These are phyloP conservation scores for Zaprionus kolodkinae DNA, from an alignment of 1,140 invertebrate genomes.

Conservation along the genomic window DNA sequence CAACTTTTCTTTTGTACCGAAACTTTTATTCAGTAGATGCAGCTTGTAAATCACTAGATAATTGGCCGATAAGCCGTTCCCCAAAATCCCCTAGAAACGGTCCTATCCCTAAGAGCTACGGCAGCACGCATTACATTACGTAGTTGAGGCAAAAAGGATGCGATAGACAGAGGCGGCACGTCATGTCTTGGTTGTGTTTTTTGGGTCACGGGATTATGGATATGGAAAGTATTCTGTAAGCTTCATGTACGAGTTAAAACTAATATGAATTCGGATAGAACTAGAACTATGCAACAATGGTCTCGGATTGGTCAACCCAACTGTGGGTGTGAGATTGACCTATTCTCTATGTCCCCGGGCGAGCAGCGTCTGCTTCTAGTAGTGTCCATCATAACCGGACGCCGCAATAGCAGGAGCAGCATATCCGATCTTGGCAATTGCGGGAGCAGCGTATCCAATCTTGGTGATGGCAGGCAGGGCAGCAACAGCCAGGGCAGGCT, in stretches of 20 bases:
- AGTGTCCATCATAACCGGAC: slow-evolving; percentile 56
- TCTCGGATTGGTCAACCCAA: slow-evolving; percentile 27
- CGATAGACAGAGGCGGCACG: slow-evolving; percentile 59
- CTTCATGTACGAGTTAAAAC: background rate
- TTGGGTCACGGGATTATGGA: background rate
- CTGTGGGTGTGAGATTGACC: slow-evolving; percentile 1
- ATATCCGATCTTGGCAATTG: slow-evolving; percentile 61
- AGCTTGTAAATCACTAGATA: slow-evolving; percentile 64
- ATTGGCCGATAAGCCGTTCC: slow-evolving; percentile 57
- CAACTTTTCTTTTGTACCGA: slow-evolving; percentile 77
- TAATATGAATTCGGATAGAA: slow-evolving; percentile 1
- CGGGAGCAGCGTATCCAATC: slow-evolving; percentile 45
- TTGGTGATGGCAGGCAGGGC: slow-evolving; percentile 71
- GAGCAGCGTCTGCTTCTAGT: slow-evolving; percentile 30
- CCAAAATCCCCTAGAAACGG: slow-evolving; percentile 58
- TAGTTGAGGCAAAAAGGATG: slow-evolving; percentile 27
- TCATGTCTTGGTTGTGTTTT: slow-evolving; percentile 32
- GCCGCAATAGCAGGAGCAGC: slow-evolving; percentile 9
- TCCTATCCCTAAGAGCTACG: slow-evolving; percentile 48
- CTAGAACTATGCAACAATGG: slow-evolving; percentile 74
- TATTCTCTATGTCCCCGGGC: background rate
- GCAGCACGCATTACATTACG: slow-evolving; percentile 22
- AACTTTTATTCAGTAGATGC: slow-evolving; percentile 84
- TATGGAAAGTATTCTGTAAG: background rate
- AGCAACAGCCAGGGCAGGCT: slow-evolving; percentile 84